Conservation (phyloP, 2,797 vertebrate species). For the Amniataba percoides region DNA sequence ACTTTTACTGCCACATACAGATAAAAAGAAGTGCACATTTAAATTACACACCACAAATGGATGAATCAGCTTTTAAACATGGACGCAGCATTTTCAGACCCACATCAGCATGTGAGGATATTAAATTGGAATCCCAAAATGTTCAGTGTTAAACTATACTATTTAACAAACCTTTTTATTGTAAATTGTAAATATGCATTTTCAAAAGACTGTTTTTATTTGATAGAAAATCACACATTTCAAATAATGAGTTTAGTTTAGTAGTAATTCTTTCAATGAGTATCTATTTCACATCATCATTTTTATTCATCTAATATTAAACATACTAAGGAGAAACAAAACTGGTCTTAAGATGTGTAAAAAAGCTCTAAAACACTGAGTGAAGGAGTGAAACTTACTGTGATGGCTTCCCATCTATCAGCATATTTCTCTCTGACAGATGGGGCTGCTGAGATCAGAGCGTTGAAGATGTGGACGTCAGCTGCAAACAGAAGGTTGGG, state of each 20-base stretch:
- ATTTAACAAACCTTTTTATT: neutral
- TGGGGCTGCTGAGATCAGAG: constrained; percentile 86
- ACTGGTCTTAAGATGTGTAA: neutral
- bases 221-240: neutral
- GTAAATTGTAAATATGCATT: neutral
- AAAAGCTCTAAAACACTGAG: neutral
- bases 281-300: neutral
- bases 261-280: neutral
- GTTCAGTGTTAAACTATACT: neutral
- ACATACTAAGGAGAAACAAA: no score
- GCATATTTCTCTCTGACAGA: constrained; percentile 72
- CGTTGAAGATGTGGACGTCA: constrained; percentile 92
- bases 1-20: no score
- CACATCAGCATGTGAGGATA: no score
- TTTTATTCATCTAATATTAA: neutral
- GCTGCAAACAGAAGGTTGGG: constrained; percentile 76
- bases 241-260: neutral
- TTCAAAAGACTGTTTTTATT: neutral
- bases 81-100: no score
- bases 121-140: neutral
- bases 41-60: no score
- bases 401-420: constrained; percentile 86
- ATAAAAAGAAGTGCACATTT: no score
- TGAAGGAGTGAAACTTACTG: constrained; percentile 82
- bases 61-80: no score